Percentiles rank a stretch among this genome's conserved stretches.
phyloP scores from a whole-genome alignment of 2,113 vertebrate species.

The Ploceus nigricollis region DNA sequence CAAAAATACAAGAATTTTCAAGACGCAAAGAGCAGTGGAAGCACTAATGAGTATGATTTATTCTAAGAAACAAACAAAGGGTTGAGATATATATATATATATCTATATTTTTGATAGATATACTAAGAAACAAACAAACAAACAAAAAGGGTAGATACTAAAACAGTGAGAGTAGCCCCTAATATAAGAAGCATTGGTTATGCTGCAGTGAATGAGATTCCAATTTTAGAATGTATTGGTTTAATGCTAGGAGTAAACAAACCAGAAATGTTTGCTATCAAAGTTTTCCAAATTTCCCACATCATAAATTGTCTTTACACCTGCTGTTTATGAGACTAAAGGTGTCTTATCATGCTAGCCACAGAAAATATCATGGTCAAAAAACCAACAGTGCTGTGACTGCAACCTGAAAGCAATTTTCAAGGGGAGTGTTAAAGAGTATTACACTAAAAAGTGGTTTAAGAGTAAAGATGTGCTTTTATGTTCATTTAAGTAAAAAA shows the following conservation, averaged over 20 bases:
- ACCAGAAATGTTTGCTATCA: not conserved
- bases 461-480: not conserved
- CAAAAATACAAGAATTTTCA: not conserved
- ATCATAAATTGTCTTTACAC: not conserved
- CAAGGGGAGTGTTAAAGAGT: not conserved
- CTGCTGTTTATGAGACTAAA: not conserved
- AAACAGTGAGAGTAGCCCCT: not conserved
- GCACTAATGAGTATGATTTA: not conserved
- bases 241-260: not conserved
- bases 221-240: not conserved
- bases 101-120: too few species aligned
- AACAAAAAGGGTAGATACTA: fast-evolving
- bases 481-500: not conserved
- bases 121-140: not conserved
- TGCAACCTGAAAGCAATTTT: conserved; percentile 13
- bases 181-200: not conserved
- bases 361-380: not conserved
- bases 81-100: too few species aligned
- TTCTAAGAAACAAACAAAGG: not conserved
- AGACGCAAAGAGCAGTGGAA: not conserved
- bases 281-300: not conserved
- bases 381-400: not conserved
- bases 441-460: not conserved
- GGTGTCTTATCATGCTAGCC: not conserved
- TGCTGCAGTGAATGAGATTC: not conserved